Base-by-base conservation (phyloP, 2,888 invertebrate species). In the Hydroisotoma schaefferi region DNA sequence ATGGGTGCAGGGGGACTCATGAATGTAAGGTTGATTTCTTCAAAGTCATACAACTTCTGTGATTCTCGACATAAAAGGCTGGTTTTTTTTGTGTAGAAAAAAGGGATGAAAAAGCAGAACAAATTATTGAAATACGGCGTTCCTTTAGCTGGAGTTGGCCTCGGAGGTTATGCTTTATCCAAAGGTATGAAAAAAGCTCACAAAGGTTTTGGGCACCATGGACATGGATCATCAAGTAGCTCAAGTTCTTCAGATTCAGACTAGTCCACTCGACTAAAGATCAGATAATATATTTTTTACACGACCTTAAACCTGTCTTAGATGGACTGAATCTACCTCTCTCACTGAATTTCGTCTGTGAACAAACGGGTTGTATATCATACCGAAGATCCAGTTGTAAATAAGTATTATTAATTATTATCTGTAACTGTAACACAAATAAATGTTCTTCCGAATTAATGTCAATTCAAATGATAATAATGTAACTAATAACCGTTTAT, bases 111-210 rank as follows among this genome's bases (percentile, higher is more conserved):
- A 78, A 71, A 80, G 78, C 67, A 79, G 76, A 55, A 78, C 63
- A 80, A 78, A 64, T 76, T 78, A 3, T 59, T 78, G 62, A 79
- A 79, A 69, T 79, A 78, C 67, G 79, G 78, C 15, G 49, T 79
- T 57, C 79, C 79, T 1, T 57, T 76, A 5, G 78, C 77, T 23
- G 75, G 73, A 12, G 75, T 70, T 22, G 83, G 82, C 0, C 75
- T 83, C 0, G 83, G 83, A 0, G 83, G 82, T 0, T 83, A 83
- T 74, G 82, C 82, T 15, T 71, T 83, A 2, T 80, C 78, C 0
- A 82, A 82, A 3, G 80, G 81, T 18, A 61, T 71, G 61, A 70
- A 70, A 43, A 59, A 43, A 18, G 20, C 27, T 23, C 49, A 59
- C n/a, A 43, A 56, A n/a, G 56, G 56, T 29, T n/a, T 25, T 12